Evolutionary conservation across 2,797 vertebrate genomes (phyloP).

Genomic region (Channallabes apus): DNA sequence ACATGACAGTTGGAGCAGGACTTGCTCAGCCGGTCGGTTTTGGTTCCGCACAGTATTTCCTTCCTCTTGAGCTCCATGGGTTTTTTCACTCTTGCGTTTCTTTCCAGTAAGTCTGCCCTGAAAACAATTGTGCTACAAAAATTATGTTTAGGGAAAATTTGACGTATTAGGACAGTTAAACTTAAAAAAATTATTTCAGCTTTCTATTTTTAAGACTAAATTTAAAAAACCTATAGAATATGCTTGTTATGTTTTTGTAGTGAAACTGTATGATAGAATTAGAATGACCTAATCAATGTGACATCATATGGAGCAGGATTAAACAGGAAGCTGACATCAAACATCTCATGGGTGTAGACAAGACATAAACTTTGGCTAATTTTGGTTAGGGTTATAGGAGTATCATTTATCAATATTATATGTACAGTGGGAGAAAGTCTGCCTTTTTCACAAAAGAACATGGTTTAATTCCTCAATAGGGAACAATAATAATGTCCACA

Average conservation of each 20-base stretch:
- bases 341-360: background rate
- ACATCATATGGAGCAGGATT: background rate
- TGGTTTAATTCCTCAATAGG: too few relatives aligned
- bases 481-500: too few relatives aligned
- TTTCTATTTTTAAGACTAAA: background rate
- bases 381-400: background rate
- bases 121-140: background rate
- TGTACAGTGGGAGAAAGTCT: background rate
- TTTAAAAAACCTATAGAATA: background rate
- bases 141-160: background rate
- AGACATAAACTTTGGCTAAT: background rate
- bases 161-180: background rate
- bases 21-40: background rate
- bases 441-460: too few relatives aligned
- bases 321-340: background rate
- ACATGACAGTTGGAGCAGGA: background rate
- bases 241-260: background rate
- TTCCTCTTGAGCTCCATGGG: background rate
- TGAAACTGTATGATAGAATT: background rate
- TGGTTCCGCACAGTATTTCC: constrained; percentile 10
- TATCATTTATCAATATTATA: background rate
- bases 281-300: background rate
- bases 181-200: too few relatives aligned
- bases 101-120: background rate
- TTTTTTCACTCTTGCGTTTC: background rate